Base-by-base conservation (phyloP, 2,888 invertebrate genomes). In the Rhimphoctona megacephalus region DNA sequence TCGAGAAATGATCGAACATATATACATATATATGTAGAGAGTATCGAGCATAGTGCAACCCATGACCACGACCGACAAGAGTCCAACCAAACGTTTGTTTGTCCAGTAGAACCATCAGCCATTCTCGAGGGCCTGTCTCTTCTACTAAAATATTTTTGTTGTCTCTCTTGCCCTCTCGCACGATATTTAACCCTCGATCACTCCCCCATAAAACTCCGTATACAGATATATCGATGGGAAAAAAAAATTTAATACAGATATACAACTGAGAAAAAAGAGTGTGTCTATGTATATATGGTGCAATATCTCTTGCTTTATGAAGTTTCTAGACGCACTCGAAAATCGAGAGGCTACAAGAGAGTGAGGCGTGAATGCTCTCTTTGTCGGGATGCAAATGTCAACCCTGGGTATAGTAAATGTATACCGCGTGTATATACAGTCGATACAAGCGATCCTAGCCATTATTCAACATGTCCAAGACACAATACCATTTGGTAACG, bases 361-460 rank as follows among this genome's bases (percentile, higher is more conserved):
- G 30, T 7, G 91, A 93, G 93, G 93, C 93, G 93, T 93, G 94
- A 94, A 93, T 92, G 92, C 90, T 92, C 92, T 92, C 92, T 93
- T 93, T 93, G 91, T 92, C 90, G 88, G 49, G 83, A 93, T 92
- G 93, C 93, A 93, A 93, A 94, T 94, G 92, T 93, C 92, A 92
- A 91, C 87, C 90, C 88, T 17, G 33, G 46, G 5, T 61, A n/a
- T n/a, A 70, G 9, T 57, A 33, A 39, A 70, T n/a, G 67, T 25
- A 70, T 67, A 17, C 67, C 39, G 61, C 61, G 30, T 49, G 36
- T 33, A 79, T 25, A 46, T 36, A 69, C n/a, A 52, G 11, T n/a
- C 54, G 57, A 79, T 79, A 57, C n/a, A 70, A 79, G 43, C 73
- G 88, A 89, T 88, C 88, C 88, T 88, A 81, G 66, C 88, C 90